A percentile compares a stretch with the other conserved stretches of the same genome.
Conservation (phyloP, 2,113 vertebrate genomes). For the Thinocorus orbignyianus region DNA sequence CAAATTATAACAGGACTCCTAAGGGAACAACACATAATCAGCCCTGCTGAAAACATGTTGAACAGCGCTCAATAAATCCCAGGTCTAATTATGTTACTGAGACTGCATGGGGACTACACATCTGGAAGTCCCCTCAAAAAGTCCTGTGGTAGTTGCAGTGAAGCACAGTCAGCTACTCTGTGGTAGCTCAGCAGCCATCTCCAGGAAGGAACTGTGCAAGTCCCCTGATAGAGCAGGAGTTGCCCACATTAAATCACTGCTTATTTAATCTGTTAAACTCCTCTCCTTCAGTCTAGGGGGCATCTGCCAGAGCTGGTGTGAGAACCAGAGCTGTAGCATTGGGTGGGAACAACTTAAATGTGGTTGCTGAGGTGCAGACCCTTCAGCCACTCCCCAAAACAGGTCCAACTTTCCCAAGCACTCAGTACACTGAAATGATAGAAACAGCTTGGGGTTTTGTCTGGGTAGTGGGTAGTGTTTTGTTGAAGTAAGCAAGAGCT, state of each 20-base stretch:
- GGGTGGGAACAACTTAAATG: not conserved
- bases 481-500: not conserved
- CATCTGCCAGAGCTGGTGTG: not conserved
- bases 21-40: constrained; percentile 38
- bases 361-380: not conserved
- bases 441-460: not conserved
- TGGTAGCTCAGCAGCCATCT: not conserved
- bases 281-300: not conserved
- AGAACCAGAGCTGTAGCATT: not conserved
- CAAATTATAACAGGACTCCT: constrained; percentile 44
- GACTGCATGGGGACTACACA: not conserved
- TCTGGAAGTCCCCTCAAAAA: constrained; percentile 5
- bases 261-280: constrained; percentile 34
- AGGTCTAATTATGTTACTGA: constrained; percentile 46
- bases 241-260: not conserved
- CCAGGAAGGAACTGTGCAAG: not conserved
- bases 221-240: not conserved
- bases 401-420: not conserved
- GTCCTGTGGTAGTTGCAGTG: not conserved
- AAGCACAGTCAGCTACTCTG: not conserved
- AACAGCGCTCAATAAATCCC: not conserved
- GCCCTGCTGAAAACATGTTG: constrained; percentile 34
- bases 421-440: rapidly evolving
- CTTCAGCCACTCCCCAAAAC: not conserved
- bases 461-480: not conserved